Percentiles rank a stretch among this genome's conserved stretches.
These are phyloP conservation scores for Phalloptychus januarius DNA, from an alignment of 2,797 vertebrate species.

Conservation along the genomic window DNA sequence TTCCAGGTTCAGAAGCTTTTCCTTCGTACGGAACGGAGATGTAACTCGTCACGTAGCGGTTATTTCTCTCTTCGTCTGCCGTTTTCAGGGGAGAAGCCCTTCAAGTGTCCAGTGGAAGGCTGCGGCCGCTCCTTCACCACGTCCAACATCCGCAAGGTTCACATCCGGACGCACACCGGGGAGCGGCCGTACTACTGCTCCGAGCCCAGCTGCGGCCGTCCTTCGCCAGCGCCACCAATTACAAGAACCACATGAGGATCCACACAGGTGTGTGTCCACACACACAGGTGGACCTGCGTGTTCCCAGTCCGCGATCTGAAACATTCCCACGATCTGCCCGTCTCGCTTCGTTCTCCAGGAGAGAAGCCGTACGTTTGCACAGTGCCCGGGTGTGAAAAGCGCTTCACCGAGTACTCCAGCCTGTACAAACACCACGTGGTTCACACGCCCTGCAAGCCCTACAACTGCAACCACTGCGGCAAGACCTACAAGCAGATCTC, in stretches of 20 bases:
- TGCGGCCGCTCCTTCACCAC: conserved; percentile 98
- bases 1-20: background rate
- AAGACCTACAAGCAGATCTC: conserved; percentile 99
- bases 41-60: background rate
- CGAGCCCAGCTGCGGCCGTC: conserved; percentile 97
- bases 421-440: conserved; percentile 99
- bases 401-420: conserved; percentile 99
- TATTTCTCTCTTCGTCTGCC: background rate
- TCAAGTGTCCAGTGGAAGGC: conserved; percentile 96
- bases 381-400: conserved; percentile 97
- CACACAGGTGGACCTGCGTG: background rate
- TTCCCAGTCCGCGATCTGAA: no score
- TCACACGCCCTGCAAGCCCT: conserved; percentile 98
- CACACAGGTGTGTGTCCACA: conserved; percentile 87
- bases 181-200: conserved; percentile 98
- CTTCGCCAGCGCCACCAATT: conserved; percentile 98
- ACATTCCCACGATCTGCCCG: no score
- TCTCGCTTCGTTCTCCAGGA: conserved; percentile 72
- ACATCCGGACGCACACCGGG: conserved; percentile 98
- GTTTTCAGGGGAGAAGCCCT: conserved; percentile 92
- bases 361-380: conserved; percentile 99
- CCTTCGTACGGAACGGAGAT: background rate
- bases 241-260: conserved; percentile 99
- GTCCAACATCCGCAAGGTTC: conserved; percentile 98
- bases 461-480: conserved; percentile 98